These are phyloP conservation scores for Bradypus variegatus DNA, from an alignment of 2,797 vertebrate genomes.

Conservation along the genomic window DNA sequence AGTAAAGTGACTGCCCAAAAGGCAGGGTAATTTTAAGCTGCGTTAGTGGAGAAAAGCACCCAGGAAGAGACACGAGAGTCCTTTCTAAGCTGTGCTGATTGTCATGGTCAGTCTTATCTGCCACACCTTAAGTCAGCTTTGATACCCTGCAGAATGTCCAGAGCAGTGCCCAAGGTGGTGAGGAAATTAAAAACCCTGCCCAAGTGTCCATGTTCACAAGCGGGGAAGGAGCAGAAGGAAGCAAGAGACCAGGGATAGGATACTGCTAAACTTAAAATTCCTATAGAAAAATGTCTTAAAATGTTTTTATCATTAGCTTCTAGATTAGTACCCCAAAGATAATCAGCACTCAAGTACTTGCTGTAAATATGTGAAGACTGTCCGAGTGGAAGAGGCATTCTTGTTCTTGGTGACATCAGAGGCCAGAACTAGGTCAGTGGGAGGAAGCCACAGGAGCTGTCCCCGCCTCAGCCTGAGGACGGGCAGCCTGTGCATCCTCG, in stretches of 20 bases:
- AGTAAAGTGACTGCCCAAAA: not conserved
- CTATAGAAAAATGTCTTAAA: not conserved
- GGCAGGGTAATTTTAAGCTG: not conserved
- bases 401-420: not conserved
- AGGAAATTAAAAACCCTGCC: not conserved
- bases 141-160: not conserved
- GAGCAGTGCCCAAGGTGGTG: not conserved
- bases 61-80: not conserved
- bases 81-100: not conserved
- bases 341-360: not conserved
- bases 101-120: not conserved
- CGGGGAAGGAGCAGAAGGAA: not conserved
- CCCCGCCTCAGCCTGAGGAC: accelerated
- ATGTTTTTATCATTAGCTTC: not conserved
- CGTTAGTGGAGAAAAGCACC: not conserved
- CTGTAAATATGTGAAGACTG: not conserved
- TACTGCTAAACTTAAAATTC: not conserved
- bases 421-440: not conserved
- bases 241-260: not conserved
- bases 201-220: not conserved
- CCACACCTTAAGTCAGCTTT: not conserved
- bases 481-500: not conserved
- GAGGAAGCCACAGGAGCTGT: not conserved
- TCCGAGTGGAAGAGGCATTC: not conserved
- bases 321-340: not conserved